Percentiles rank a stretch among this genome's conserved stretches.
These are phyloP conservation scores for Paradisaea rubra DNA, from an alignment of 2,113 vertebrate genomes.

Conservation along the genomic window DNA sequence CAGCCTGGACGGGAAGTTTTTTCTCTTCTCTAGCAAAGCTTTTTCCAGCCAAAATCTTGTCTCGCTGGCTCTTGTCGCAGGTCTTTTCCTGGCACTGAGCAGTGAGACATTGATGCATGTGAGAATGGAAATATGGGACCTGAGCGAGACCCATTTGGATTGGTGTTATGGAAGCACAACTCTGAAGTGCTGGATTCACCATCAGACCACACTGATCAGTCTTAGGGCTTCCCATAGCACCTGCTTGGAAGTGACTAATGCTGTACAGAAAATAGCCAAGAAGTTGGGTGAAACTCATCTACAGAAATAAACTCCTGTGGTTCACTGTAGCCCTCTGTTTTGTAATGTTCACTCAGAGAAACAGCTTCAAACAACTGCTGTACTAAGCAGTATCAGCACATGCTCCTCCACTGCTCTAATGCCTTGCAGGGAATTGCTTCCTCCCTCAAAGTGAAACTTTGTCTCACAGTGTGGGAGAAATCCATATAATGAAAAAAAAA, in stretches of 20 bases:
- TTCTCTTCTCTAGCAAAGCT: neutral
- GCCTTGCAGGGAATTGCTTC: neutral
- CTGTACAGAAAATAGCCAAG: neutral
- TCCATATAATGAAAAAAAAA: neutral
- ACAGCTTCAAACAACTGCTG: neutral
- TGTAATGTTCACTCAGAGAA: neutral
- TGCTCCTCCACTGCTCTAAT: neutral
- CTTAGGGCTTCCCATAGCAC: neutral
- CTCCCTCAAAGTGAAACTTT: neutral
- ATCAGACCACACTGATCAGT: neutral
- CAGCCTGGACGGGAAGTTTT: neutral
- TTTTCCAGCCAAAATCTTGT: slow-evolving; percentile 22
- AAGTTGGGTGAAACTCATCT: neutral
- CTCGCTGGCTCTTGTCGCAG: neutral
- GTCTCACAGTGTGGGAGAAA: neutral
- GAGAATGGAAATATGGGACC: slow-evolving; percentile 12
- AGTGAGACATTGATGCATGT: neutral
- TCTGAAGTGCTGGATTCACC: neutral
- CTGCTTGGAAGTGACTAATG: neutral
- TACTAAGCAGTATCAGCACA: neutral
- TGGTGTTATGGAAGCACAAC: neutral
- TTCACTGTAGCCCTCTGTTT: neutral
- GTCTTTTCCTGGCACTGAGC: neutral
- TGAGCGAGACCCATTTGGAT: neutral
- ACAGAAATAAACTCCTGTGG: neutral